phyloP scores from a whole-genome alignment of 1,140 invertebrate species.

The Listronotus oregonensis region DNA sequence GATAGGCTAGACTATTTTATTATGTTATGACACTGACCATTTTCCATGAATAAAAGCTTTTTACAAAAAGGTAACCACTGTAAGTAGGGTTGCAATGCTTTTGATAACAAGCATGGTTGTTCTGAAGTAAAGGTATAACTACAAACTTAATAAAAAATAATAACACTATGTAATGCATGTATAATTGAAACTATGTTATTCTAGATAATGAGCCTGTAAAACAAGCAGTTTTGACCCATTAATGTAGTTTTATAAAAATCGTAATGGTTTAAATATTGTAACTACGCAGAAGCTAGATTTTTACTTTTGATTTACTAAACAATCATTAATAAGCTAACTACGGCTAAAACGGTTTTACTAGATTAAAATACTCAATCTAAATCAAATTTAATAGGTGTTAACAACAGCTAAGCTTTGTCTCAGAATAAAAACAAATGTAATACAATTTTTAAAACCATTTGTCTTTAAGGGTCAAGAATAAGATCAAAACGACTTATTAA shows the following conservation, averaged over 20 bases:
- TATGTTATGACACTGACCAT: conserved; percentile 16
- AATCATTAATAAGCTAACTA: too few relatives aligned
- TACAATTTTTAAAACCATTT: too few relatives aligned
- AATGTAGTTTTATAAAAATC: too few relatives aligned
- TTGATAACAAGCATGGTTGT: conserved; percentile 4
- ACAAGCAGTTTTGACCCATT: conserved; percentile 24
- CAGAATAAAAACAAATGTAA: background rate
- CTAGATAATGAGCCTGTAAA: conserved; percentile 10
- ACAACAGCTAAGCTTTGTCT: too few relatives aligned
- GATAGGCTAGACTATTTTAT: conserved; percentile 13
- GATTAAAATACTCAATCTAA: too few relatives aligned
- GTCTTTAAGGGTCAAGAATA: too few relatives aligned
- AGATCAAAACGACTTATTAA: conserved; percentile 27
- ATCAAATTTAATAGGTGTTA: too few relatives aligned
- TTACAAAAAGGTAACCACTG: conserved; percentile 7
- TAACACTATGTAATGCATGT: conserved; percentile 8
- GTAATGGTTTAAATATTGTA: too few relatives aligned
- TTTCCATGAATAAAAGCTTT: conserved; percentile 13
- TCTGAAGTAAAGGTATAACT: conserved; percentile 7
- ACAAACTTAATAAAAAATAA: conserved; percentile 2
- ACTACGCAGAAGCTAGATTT: too few relatives aligned
- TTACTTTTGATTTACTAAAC: too few relatives aligned
- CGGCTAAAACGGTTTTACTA: too few relatives aligned
- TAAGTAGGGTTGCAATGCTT: conserved; percentile 14
- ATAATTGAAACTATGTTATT: conserved; percentile 6